Evolutionary conservation across 2,797 vertebrate genomes (phyloP), one percentile per base, ranked within the genome.

Genomic region (Oryzias dopingdopingensis): DNA sequence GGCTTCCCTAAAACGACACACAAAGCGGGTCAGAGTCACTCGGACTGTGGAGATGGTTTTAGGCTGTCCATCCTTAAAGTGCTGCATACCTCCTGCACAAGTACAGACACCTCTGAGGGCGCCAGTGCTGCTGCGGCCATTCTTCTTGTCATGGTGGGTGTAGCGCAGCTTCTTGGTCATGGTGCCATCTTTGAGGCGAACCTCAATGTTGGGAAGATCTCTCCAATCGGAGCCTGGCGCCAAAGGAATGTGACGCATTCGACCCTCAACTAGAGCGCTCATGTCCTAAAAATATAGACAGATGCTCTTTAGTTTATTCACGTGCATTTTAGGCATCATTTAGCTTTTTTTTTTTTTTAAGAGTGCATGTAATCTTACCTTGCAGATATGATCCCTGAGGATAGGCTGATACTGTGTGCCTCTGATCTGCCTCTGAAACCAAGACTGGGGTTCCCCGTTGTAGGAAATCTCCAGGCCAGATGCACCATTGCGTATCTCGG

Each of bases 361-460:
- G 0, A 29, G 44, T 22, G 20, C 24, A 49, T 0, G 0, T 5
- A 3, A 12, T 40, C 67, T 65, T 41, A 98, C 96, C 94, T 99
- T 99, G 81, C 97, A 99, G 85, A 99, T 94, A 40, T 99, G 97
- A 69, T 99, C 97, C 86, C 92, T 89, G 86, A 99, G 96, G 80
- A 98, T 98, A 18, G 96, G 96, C 76, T 99, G 97, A 68, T 99
- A 98, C 75, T 98, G 96, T 0, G 95, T 92, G 37, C 96, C 96
- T 43, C 97, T 88, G 67, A 97, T 96, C 67, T 98, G 96, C 57
- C 97, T 91, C 91, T 99, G 97, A 89, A 99, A 98, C 97, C 97
- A 98, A n/a, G 97, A 99, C 89, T 97, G 96, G 0, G 97, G 96
- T 59, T 98, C 96, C 0, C 96, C 96, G 0, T 98, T 98, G 84